These are phyloP conservation scores for Phrynosoma platyrhinos DNA, from an alignment of 2,113 vertebrate species.

Conservation along the genomic window DNA sequence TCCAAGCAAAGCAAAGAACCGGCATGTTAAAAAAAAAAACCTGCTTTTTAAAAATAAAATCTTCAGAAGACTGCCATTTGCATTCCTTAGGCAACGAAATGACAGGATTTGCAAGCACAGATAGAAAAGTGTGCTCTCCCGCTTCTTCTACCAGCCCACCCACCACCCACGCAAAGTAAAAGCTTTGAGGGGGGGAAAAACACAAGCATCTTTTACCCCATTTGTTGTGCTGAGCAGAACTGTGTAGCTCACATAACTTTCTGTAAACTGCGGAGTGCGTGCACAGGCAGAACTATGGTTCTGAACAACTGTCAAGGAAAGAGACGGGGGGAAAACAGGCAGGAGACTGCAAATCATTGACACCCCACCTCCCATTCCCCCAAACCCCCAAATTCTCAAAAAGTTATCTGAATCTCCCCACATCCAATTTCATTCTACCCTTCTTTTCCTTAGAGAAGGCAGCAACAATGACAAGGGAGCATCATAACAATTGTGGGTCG, in stretches of 20 bases:
- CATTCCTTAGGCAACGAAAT: background rate
- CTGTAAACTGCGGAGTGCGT: background rate
- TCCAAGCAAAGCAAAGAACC: background rate
- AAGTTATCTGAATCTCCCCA: background rate
- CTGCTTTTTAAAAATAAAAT: background rate
- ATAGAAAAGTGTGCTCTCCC: background rate
- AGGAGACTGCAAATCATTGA: background rate
- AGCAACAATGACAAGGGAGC: background rate
- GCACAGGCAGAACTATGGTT: slow-evolving; percentile 26
- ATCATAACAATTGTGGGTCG: rapidly evolving
- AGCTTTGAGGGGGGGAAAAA: background rate
- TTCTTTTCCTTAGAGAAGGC: rapidly evolving
- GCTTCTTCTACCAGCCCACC: too few relatives aligned
- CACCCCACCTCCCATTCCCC: background rate
- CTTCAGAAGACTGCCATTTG: background rate
- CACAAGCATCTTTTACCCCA: too few relatives aligned
- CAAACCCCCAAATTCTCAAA: background rate
- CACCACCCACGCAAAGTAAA: too few relatives aligned
- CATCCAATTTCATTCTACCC: background rate
- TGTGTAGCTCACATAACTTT: background rate
- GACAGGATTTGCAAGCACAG: background rate
- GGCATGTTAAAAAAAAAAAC: background rate
- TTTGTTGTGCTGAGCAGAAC: background rate
- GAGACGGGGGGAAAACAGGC: background rate
- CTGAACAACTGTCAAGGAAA: slow-evolving; percentile 38